Evolutionary conservation across 2,113 vertebrate species (phyloP).

Genomic region (Sorex araneus): DNA sequence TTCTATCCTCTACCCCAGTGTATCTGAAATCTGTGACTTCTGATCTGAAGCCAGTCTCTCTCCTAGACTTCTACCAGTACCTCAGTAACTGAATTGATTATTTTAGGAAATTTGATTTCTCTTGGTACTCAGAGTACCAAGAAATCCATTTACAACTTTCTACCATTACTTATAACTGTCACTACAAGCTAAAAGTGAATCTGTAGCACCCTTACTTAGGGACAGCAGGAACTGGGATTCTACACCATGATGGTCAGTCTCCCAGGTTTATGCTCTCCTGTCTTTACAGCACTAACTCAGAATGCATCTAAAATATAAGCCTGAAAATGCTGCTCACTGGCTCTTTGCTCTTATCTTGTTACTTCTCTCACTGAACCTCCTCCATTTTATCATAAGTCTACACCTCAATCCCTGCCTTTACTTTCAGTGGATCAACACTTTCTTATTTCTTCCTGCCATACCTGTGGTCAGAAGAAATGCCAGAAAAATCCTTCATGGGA

Average conservation of each 20-base stretch:
- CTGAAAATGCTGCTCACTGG: not conserved
- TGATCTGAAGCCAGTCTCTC: not conserved
- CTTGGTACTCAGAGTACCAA: not conserved
- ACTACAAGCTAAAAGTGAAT: not conserved
- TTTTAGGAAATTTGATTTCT: not conserved
- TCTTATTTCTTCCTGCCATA: conserved; percentile 1
- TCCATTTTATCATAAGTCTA: not conserved
- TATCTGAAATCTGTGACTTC: not conserved
- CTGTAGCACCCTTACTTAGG: not conserved
- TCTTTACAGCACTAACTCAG: not conserved
- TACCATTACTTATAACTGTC: conserved; percentile 6
- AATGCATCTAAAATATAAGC: conserved; percentile 6
- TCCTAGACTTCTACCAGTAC: not conserved
- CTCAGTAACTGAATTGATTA: not conserved
- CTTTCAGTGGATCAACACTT: not conserved
- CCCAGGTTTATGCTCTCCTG: not conserved
- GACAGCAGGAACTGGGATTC: not conserved
- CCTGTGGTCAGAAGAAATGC: conserved; percentile 54
- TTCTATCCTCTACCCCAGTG: not conserved
- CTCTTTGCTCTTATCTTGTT: not conserved
- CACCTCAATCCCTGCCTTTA: not conserved
- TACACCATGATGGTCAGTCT: not conserved
- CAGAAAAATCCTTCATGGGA: conserved; percentile 36
- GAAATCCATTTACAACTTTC: not conserved
- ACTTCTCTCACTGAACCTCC: too few species aligned